Evolutionary conservation across 2,113 vertebrate genomes (phyloP), one percentile per base, ranked within the genome.

Genomic region (Pontoporia blainvillei): DNA sequence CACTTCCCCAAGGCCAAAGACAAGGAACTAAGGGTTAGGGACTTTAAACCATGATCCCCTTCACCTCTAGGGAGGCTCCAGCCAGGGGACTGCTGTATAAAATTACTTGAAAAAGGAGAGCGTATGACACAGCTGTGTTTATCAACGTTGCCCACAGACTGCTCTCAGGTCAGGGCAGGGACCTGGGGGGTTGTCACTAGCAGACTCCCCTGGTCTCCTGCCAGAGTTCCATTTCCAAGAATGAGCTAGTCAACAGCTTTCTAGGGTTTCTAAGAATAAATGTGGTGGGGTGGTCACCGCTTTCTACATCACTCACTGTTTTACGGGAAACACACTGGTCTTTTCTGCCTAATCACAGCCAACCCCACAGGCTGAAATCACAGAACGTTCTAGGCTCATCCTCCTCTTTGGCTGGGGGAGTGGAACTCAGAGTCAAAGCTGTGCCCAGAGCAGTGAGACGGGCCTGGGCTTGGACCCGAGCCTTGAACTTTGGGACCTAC

Each of bases 241-340:
- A 1, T 0, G 39, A 84, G 39, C 73, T 15, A 21, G 6, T 36
- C 6, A 7, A 9, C 34, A 11, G 41, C 8, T 84, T 57, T 49
- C 86, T 85, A 64, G 71, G 52, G 27, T 61, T 92, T 85, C 84
- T 88, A 79, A 96, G 89, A 86, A 95, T 83, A 93, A 67, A 27
- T 18, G 64, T 17, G 62, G 25, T 41, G 36, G 66, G 46, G 71
- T 46, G 89, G 64, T 61, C 85, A 14, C 18, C n/a, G 78, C 81
- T 95, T 85, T 95, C 87, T 90, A 62, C 67, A 44, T 95, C 66
- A 69, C 61, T 93, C 78, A 13, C 23, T 49, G 64, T 92, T 92
- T 92, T 89, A 67, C 76, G 83, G 69, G 88, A 96, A 92, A 57
- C 66, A 82, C 18, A 7, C 84, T 3, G 31, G 54, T 52, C 41